A percentile compares a stretch with the other conserved stretches of the same genome.
These are phyloP conservation scores for Drosophila pegasa DNA, from an alignment of 2,888 invertebrate genomes.

Conservation along the genomic window DNA sequence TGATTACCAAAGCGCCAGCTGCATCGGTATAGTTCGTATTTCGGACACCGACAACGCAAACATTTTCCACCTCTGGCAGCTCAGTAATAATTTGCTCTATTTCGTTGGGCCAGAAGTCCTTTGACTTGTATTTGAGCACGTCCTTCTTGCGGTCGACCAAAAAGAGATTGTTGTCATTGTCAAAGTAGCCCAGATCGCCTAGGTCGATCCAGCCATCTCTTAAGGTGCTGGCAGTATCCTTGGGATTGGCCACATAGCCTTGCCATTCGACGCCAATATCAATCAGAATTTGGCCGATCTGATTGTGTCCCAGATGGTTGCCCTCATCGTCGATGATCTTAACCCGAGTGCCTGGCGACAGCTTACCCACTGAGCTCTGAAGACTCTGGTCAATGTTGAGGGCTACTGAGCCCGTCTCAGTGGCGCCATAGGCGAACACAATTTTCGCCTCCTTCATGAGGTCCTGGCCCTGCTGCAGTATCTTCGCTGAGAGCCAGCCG, in stretches of 20 bases:
- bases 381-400: conserved; percentile 40
- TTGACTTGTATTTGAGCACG: conserved; percentile 75
- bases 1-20: conserved; percentile 78
- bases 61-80: conserved; percentile 70
- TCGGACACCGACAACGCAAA: conserved; percentile 76
- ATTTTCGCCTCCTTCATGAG: conserved; percentile 41
- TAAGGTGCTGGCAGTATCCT: conserved; percentile 50
- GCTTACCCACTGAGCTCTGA: conserved; percentile 66
- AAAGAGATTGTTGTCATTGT: conserved; percentile 72
- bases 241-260: conserved; percentile 77
- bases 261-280: conserved; percentile 59
- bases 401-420: conserved; percentile 58
- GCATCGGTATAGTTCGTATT: conserved; percentile 67
- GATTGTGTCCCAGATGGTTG: conserved; percentile 54
- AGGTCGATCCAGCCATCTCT: conserved; percentile 77
- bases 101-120: conserved; percentile 73
- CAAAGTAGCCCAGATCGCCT: conserved; percentile 83
- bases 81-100: conserved; percentile 74
- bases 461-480: conserved; percentile 33
- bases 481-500: conserved; percentile 45
- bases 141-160: conserved; percentile 82
- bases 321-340: conserved; percentile 73
- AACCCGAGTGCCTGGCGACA: conserved; percentile 52
- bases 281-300: conserved; percentile 74
- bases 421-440: conserved; percentile 59